These are phyloP conservation scores for Ovibos moschatus DNA, from an alignment of 2,113 vertebrate species.

Conservation along the genomic window DNA sequence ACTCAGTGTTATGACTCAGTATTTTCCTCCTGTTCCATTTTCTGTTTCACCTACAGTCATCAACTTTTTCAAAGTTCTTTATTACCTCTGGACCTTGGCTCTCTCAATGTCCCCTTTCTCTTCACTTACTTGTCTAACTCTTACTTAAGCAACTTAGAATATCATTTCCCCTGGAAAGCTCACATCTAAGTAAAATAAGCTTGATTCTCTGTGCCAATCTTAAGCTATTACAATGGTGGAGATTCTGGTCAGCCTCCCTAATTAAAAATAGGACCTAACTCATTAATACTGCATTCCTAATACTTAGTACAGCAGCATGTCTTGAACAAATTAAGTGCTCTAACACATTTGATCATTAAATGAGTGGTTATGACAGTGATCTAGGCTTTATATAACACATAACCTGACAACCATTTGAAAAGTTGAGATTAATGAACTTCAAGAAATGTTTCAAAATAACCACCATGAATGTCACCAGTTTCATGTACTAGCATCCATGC, in stretches of 20 bases:
- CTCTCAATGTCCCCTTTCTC: neutral
- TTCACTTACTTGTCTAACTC: neutral
- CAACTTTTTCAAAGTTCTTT: neutral
- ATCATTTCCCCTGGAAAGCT: neutral
- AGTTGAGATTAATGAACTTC: neutral
- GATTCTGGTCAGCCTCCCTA: neutral
- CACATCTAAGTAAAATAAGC: neutral
- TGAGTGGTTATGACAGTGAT: neutral
- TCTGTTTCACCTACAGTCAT: neutral
- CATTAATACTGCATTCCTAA: neutral
- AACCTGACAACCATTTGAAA: neutral
- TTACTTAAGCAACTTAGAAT: neutral
- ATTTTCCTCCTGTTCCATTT: neutral
- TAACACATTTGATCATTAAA: neutral
- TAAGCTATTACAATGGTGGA: neutral
- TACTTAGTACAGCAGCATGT: neutral
- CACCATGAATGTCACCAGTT: slow-evolving; percentile 23
- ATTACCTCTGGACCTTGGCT: neutral
- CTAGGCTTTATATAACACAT: neutral
- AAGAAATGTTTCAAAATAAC: neutral
- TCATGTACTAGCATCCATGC: neutral
- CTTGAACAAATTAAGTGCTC: neutral
- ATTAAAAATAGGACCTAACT: neutral
- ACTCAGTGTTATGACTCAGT: neutral
- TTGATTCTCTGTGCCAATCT: neutral